Percentiles rank a stretch among this genome's conserved stretches.
phyloP scores from a whole-genome alignment of 2,113 vertebrate species.

The Paracanthobrama guichenoti region DNA sequence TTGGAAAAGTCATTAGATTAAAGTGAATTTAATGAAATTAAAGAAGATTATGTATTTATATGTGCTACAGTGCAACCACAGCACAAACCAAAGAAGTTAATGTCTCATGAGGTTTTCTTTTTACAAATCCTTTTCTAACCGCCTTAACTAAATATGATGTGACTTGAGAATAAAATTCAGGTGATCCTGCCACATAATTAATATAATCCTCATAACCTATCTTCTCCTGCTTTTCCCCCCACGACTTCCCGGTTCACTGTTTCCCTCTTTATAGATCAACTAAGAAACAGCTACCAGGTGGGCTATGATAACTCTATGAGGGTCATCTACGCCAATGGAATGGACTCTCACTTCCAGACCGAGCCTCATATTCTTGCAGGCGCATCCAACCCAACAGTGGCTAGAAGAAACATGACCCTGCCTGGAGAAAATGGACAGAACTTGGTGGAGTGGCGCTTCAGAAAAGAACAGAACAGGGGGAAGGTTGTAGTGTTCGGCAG shows the following conservation, averaged over 20 bases:
- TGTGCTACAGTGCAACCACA: background rate
- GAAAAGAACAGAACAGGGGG: slow-evolving; percentile 92
- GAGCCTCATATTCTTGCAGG: slow-evolving; percentile 95
- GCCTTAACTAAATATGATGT: slow-evolving; percentile 5
- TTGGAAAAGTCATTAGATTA: slow-evolving; percentile 4
- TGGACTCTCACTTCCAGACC: slow-evolving; percentile 94
- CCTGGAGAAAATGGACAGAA: slow-evolving; percentile 95
- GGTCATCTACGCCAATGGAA: slow-evolving; percentile 92
- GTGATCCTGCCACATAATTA: background rate
- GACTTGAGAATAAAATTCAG: slow-evolving; percentile 17
- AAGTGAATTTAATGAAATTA: background rate
- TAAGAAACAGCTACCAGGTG: slow-evolving; percentile 94
- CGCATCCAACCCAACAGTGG: slow-evolving; percentile 91
- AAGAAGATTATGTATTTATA: slow-evolving; percentile 2
- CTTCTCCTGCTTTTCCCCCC: background rate
- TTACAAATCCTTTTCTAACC: slow-evolving; percentile 3
- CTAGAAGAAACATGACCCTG: slow-evolving; percentile 95
- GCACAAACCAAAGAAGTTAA: background rate
- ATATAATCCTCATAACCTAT: background rate
- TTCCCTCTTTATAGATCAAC: slow-evolving; percentile 79
- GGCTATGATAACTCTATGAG: slow-evolving; percentile 92
- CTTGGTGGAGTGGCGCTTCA: slow-evolving; percentile 95
- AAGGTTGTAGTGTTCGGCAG: slow-evolving; percentile 95
- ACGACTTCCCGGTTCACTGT: background rate
- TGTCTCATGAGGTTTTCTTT: slow-evolving; percentile 1